phyloP scores from a whole-genome alignment of 2,888 invertebrate genomes.

The Coenonympha arcania region DNA sequence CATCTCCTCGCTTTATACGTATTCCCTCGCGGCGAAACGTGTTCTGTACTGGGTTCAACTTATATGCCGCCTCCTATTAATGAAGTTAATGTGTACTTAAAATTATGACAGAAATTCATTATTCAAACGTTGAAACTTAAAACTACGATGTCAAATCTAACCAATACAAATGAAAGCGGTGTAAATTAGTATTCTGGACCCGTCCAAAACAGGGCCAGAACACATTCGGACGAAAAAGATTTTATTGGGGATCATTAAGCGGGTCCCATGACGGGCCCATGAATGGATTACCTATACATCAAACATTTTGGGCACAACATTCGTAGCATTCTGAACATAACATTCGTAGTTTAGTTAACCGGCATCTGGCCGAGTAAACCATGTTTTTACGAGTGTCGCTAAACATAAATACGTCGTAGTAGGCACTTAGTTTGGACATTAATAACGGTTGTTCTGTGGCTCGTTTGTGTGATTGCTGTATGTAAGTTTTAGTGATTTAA shows the following conservation, averaged over 20 bases:
- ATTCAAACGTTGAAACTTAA: too few relatives aligned
- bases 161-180: conserved; percentile 7
- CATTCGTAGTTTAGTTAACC: conserved; percentile 52
- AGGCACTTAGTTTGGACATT: conserved; percentile 29
- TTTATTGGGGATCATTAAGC: conserved; percentile 41
- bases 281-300: conserved; percentile 47
- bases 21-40: too few relatives aligned
- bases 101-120: too few relatives aligned
- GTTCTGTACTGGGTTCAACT: too few relatives aligned
- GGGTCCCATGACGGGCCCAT: conserved; percentile 36
- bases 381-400: conserved; percentile 64
- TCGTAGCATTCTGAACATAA: conserved; percentile 35
- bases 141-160: conserved; percentile 1
- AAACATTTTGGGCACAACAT: conserved; percentile 42
- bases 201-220: conserved; percentile 29
- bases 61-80: too few relatives aligned
- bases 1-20: too few relatives aligned
- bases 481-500: background rate
- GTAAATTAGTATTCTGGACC: conserved; percentile 31
- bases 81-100: too few relatives aligned
- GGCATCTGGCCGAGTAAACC: conserved; percentile 51
- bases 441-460: conserved; percentile 50
- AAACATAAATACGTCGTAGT: conserved; percentile 43
- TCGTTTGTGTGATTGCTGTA: background rate
- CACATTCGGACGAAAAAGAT: conserved; percentile 35